These are phyloP conservation scores for Marcusenius ussheri DNA, from an alignment of 2,113 vertebrate genomes.

Conservation along the genomic window DNA sequence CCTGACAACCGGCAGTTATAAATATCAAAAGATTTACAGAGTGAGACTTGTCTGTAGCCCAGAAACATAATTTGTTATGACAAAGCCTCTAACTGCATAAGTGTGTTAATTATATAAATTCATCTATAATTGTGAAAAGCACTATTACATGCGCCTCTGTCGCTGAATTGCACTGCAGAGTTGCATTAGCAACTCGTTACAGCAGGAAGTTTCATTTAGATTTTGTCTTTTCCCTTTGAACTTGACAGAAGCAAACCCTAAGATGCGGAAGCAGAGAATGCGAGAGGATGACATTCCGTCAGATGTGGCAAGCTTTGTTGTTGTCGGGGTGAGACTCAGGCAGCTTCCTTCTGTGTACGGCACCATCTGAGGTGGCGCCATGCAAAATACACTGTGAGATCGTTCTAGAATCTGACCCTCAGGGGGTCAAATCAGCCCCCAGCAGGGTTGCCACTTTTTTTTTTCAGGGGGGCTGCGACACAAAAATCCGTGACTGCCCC, in stretches of 20 bases:
- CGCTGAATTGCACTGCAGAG: background rate
- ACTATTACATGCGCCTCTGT: background rate
- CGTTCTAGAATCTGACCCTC: background rate
- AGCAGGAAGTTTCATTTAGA: background rate
- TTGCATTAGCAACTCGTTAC: background rate
- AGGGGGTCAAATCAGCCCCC: background rate
- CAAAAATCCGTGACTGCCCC: background rate
- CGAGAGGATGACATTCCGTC: background rate
- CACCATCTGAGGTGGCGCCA: background rate
- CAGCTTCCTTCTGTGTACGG: background rate
- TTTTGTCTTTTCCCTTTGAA: background rate
- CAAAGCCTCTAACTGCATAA: background rate
- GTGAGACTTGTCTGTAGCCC: background rate
- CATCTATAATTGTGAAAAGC: background rate
- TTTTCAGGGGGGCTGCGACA: background rate
- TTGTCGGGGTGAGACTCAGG: background rate
- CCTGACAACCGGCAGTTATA: background rate
- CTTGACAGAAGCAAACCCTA: background rate
- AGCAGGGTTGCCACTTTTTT: background rate
- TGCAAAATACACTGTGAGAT: background rate
- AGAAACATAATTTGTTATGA: background rate
- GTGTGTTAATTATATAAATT: background rate
- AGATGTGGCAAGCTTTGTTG: background rate
- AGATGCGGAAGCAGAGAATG: background rate
- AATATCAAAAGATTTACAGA: background rate